Conservation (phyloP, 2,113 vertebrate genomes). For the Ptychochromis oligacanthus region DNA sequence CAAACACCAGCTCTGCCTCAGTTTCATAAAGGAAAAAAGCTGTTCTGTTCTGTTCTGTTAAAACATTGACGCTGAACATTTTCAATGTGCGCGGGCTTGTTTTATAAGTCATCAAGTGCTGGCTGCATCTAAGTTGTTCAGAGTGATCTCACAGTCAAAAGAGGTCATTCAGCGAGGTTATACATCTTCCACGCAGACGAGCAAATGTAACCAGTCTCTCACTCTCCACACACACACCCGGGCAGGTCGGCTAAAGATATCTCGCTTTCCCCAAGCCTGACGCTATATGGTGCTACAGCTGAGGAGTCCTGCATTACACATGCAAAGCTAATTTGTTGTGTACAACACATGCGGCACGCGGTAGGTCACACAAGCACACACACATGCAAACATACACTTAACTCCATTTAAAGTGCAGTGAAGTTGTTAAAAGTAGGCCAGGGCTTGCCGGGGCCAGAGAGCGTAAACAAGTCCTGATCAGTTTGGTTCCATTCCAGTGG, state of each 20-base stretch:
- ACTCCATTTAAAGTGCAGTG: conserved; percentile 56
- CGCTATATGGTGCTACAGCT: conserved; percentile 56
- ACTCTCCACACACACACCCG: background rate
- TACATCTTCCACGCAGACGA: conserved; percentile 19
- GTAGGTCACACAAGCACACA: conserved; percentile 27
- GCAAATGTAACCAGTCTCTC: conserved; percentile 27
- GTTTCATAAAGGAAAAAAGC: conserved; percentile 26
- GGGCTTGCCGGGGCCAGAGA: conserved; percentile 58
- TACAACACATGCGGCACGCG: conserved; percentile 1
- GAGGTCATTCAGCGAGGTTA: conserved; percentile 32
- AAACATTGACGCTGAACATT: conserved; percentile 31
- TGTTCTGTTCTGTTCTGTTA: conserved; percentile 11
- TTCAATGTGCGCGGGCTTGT: conserved; percentile 12
- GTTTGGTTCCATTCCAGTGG: conserved; percentile 64
- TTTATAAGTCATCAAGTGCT: conserved; percentile 49
- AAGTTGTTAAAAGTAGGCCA: conserved; percentile 74
- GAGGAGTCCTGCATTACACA: conserved; percentile 67
- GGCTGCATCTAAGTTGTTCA: conserved; percentile 4
- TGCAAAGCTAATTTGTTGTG: conserved; percentile 65
- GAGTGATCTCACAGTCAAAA: conserved; percentile 39
- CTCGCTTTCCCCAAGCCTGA: conserved; percentile 17
- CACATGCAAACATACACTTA: conserved; percentile 38
- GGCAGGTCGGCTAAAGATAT: conserved; percentile 33
- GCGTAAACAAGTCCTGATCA: conserved; percentile 73
- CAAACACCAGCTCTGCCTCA: conserved; percentile 18